Base-by-base conservation (phyloP, 2,113 vertebrate species). In the Cricetomys ansorgei region DNA sequence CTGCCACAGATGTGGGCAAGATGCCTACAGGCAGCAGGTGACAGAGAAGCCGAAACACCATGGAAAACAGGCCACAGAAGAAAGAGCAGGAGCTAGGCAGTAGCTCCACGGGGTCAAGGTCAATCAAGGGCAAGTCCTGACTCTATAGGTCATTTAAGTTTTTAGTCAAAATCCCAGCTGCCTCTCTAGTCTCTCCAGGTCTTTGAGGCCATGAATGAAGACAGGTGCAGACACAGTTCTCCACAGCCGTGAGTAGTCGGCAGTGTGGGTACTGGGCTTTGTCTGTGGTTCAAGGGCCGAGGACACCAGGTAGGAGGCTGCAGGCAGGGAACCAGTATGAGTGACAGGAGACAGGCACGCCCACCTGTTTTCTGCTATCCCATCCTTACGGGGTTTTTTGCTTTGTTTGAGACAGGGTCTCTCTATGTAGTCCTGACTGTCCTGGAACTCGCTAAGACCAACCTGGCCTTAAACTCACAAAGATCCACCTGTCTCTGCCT, bases 291-390 rank as follows among this genome's bases (percentile, higher is more conserved):
- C 59, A 11, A 34, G 37, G 70, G 13, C 34, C 34, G 15, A 0
- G 27, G 37, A 62, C 67, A 67, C 27, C 59, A 31, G 89, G 3
- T n/a, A 67, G 48, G 48, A 23, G 76, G 65, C 21, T 75, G 27
- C 27, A 0, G 64, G 37, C 27, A n/a, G 43, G 53, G 9, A 27
- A 13, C 0, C 55, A 8, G 59, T 29, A 8, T 0, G 23, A 45
- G 37, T 64, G 25, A n/a, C 70, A 11, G 0, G 85, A 55, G 23
- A 53, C 0, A 53, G 0, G 43, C 53, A 53, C 1, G 0, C 0
- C 34, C 11, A 4, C 31, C 34, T 37, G 19, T 64, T 62, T 50
- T 17, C 19, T 11, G 29, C 65, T 45, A 23, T 73, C 43, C 45
- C 50, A 3, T 17, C 50, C 21, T 81, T 16, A 25, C 1, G 15